phyloP scores from a whole-genome alignment of 2,113 vertebrate genomes.

The Catharus bicknelli region DNA sequence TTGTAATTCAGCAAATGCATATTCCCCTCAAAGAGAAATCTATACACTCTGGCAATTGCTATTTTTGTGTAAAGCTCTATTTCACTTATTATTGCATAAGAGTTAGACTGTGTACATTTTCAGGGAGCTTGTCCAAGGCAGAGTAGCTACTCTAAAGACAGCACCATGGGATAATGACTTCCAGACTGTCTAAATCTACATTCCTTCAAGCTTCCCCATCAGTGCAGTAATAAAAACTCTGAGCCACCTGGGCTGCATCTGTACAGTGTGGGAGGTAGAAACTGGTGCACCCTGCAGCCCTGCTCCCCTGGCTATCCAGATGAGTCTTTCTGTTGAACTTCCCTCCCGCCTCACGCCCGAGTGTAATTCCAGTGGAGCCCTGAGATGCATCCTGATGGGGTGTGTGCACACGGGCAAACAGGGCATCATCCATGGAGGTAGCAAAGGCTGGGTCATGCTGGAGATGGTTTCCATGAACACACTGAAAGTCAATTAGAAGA shows the following conservation, averaged over 20 bases:
- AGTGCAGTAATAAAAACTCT: background rate
- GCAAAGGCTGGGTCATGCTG: background rate
- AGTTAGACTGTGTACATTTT: background rate
- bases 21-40: background rate
- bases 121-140: background rate
- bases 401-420: background rate
- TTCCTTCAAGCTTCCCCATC: conserved; percentile 41
- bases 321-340: background rate
- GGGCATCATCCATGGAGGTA: background rate
- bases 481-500: background rate
- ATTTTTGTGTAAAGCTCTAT: background rate
- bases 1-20: background rate
- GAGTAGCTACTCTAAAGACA: background rate
- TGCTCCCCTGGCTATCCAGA: background rate
- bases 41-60: background rate
- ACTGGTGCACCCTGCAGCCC: background rate
- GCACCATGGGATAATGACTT: conserved; percentile 32
- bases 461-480: background rate
- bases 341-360: background rate
- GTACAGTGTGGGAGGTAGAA: conserved; percentile 43
- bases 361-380: background rate
- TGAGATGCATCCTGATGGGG: background rate
- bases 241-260: conserved; percentile 58
- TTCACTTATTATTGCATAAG: background rate
- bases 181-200: conserved; percentile 39